Conservation (phyloP, 2,113 vertebrate species). For the Xenopus tropicalis region DNA sequence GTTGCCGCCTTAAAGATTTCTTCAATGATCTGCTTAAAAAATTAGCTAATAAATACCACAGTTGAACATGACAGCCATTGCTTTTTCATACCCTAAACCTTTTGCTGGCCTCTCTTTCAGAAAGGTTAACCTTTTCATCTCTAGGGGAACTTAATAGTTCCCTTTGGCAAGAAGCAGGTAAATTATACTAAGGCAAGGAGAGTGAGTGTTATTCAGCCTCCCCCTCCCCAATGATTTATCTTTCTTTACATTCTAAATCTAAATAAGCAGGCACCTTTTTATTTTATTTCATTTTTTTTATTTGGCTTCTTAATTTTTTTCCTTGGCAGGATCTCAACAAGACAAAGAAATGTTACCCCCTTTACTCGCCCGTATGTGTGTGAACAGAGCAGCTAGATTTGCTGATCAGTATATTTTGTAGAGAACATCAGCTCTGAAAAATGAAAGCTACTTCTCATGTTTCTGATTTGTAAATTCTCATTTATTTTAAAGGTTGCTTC, state of each 20-base stretch:
- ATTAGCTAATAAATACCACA: too few relatives aligned
- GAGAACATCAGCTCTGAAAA: constrained; percentile 33
- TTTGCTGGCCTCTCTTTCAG: too few relatives aligned
- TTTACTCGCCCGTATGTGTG: constrained; percentile 14
- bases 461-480: constrained; percentile 46
- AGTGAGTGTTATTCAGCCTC: too few relatives aligned
- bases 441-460: constrained; percentile 46
- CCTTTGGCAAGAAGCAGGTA: too few relatives aligned
- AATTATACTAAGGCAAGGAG: too few relatives aligned
- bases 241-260: not conserved
- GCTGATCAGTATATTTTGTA: constrained; percentile 39
- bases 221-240: too few relatives aligned
- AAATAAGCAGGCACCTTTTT: not conserved
- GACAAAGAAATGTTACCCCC: not conserved
- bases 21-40: too few relatives aligned
- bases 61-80: too few relatives aligned
- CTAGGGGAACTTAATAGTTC: too few relatives aligned
- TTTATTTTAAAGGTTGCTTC: constrained; percentile 61
- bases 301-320: constrained; percentile 2
- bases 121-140: too few relatives aligned
- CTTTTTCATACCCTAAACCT: too few relatives aligned
- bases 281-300: not conserved
- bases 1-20: too few relatives aligned
- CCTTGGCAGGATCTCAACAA: not conserved
- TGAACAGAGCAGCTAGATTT: constrained; percentile 33